A percentile compares a stretch with the other conserved stretches of the same genome.
phyloP scores from a whole-genome alignment of 2,113 vertebrate species.

The Hylia prasina region DNA sequence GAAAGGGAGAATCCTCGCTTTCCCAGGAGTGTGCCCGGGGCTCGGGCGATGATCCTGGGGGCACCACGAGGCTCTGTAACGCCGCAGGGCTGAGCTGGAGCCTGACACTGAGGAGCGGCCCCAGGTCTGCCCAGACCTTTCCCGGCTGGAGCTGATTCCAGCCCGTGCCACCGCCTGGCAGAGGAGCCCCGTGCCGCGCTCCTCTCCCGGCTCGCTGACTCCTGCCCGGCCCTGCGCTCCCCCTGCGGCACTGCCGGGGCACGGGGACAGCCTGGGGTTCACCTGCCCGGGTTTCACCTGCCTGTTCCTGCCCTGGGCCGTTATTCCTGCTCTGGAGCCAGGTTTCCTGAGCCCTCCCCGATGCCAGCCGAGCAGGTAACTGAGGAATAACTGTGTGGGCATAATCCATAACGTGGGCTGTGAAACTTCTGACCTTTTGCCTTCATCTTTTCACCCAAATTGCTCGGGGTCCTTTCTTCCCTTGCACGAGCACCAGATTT shows the following conservation, averaged over 20 bases:
- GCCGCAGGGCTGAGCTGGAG: background rate
- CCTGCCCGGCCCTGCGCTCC: too few species aligned
- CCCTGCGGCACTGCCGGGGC: too few species aligned
- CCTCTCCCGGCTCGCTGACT: background rate
- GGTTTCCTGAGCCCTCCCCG: rapidly evolving
- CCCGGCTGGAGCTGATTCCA: background rate
- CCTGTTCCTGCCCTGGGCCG: too few species aligned
- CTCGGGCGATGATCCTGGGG: background rate
- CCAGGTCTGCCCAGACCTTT: too few species aligned
- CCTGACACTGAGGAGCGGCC: rapidly evolving
- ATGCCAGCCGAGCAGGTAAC: background rate
- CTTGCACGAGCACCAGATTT: background rate
- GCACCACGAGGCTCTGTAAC: background rate
- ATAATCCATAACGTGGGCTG: background rate
- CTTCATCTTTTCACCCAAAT: background rate
- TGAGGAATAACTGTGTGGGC: background rate
- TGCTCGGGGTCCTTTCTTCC: rapidly evolving
- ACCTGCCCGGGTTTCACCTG: too few species aligned
- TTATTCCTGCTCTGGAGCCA: background rate
- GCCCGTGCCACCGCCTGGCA: constrained; percentile 25
- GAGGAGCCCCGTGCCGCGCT: background rate
- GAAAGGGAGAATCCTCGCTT: background rate
- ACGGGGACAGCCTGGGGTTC: background rate
- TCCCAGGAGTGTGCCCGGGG: background rate
- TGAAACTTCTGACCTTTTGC: background rate